Base-by-base conservation (phyloP, 2,113 vertebrate species). In the Gopherus evgoodei region DNA sequence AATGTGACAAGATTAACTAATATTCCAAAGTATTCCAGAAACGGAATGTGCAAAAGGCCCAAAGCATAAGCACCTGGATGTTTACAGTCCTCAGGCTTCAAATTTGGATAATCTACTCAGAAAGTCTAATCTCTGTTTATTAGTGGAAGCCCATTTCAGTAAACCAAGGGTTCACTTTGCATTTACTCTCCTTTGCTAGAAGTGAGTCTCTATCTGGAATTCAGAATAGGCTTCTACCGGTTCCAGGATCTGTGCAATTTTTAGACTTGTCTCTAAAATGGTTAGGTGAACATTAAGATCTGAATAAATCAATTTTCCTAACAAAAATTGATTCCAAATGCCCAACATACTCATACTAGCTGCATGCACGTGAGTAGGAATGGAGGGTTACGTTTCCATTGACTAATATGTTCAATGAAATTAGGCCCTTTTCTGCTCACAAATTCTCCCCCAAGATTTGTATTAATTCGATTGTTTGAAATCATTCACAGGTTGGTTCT, bases 341-440 rank as follows among this genome's bases (percentile, higher is more conserved):
- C 53, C 59, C 87, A 19, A 1, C 2, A 2, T 76, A 44, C 11
- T 6, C 49, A 29, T 5, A 86, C 24, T 5, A 85, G 65, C 10
- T 59, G 65, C 31, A 29, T 0, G 1, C 0, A 0, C 27, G 1
- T 11, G 50, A 22, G 81, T 79, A 35, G 25, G 38, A 79, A 53
- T 2, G 38, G 16, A 81, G 16, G 25, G 12, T 44, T 88, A 69
- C 10, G 38, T 44, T 85, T 53, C 1, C 65, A 12, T 2, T 22
- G 49, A 1, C 1, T 6, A 52, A 1, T 79, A 75, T 72, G 14
- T 53, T 69, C 31, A 54, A 49, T 83, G 10, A 12, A 42, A 69
- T 81, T 52, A 27, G 53, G 21, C 83, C 78, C 29, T 69, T n/a
- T 21, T 49, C 0, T 31, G 35, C 22, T 87, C 57, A 2, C 44